A percentile compares a stretch with the other conserved stretches of the same genome.
Evolutionary conservation across 2,888 invertebrate genomes (phyloP).

Genomic region (Drosophila subquinaria): DNA sequence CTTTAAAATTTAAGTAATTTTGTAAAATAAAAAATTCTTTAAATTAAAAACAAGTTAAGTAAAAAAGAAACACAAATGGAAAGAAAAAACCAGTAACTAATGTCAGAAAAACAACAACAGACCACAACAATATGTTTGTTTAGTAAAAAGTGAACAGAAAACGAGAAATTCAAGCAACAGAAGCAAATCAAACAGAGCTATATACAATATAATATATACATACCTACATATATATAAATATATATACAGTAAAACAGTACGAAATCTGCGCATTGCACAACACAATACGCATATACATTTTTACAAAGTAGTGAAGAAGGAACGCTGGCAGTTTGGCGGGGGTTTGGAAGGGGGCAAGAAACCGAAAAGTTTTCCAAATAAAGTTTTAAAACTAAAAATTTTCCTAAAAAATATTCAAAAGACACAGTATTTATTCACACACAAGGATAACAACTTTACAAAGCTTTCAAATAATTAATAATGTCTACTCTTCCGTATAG

Average conservation of each 20-base stretch:
- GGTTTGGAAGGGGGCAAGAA: constrained; percentile 47
- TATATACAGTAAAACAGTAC: constrained; percentile 68
- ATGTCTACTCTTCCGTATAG: constrained; percentile 57
- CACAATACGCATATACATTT: constrained; percentile 77
- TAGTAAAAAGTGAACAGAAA: constrained; percentile 40
- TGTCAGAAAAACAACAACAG: constrained; percentile 45
- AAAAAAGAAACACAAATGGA: constrained; percentile 40
- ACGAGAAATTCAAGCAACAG: constrained; percentile 50
- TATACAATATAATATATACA: constrained; percentile 65
- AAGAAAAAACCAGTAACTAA: constrained; percentile 50
- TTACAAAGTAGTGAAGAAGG: constrained; percentile 65
- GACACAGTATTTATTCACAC: constrained; percentile 36
- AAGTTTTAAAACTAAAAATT: constrained; percentile 82
- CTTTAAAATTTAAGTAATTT: constrained; percentile 72
- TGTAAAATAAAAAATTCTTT: constrained; percentile 77
- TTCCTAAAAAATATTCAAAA: constrained; percentile 68
- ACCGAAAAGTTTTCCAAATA: constrained; percentile 83
- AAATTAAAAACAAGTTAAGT: constrained; percentile 71
- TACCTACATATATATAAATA: constrained; percentile 52
- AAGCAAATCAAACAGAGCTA: constrained; percentile 79
- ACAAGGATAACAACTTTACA: constrained; percentile 24
- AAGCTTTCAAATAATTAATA: not conserved
- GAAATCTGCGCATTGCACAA: constrained; percentile 62
- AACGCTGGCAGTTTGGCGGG: constrained; percentile 42
- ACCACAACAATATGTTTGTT: constrained; percentile 49